Base-by-base conservation (phyloP, 1,140 invertebrate species). In the Leptinotarsa texana region DNA sequence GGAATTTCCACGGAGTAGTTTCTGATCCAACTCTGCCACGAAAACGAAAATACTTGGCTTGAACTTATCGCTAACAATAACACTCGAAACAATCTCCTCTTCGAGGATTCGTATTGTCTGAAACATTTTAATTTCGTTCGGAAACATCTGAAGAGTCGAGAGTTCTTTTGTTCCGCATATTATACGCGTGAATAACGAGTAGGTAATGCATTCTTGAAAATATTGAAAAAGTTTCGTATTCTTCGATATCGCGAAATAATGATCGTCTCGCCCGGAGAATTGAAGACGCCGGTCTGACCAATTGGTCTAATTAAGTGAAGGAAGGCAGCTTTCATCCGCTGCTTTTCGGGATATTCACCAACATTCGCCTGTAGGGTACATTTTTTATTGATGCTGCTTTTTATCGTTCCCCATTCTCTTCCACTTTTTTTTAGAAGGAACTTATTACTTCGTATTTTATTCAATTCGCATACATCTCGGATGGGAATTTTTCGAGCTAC, bases 221-320 rank as follows among this genome's bases (percentile, higher is more conserved):
- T 61, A 61, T 57, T 71, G n/a, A 61, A 71, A 71, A 62, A 71
- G 57, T 49, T 69, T 69, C 68, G 18, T 69, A 21, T 27, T 61
- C 51, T 71, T 17, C 51, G 13, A 49, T 71, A 71, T 57, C 27
- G 49, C 57, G 69, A 61, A 71, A 71, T 71, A 71, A 71, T 71
- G 69, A 71, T 71, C 69, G 69, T 71, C 51, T 49, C 24, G 21
- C 33, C 24, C 15, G 51, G 61, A 63, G 48, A 49, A 71, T 21
- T 62, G n/a, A 18, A 62, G 61, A 71, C 69, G 69, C 69, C 61
- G 21, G 22, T 71, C 17, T 71, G 69, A 71, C 69, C 69, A 62
- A 71, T 71, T 71, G 69, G 69, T 62, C 51, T 62, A 71, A 71
- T 71, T 71, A 71, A n/a, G 66, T 13, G 48, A 62, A 71, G 69